These are phyloP conservation scores for Tamandua tetradactyla DNA, from an alignment of 2,797 vertebrate species.

Conservation along the genomic window DNA sequence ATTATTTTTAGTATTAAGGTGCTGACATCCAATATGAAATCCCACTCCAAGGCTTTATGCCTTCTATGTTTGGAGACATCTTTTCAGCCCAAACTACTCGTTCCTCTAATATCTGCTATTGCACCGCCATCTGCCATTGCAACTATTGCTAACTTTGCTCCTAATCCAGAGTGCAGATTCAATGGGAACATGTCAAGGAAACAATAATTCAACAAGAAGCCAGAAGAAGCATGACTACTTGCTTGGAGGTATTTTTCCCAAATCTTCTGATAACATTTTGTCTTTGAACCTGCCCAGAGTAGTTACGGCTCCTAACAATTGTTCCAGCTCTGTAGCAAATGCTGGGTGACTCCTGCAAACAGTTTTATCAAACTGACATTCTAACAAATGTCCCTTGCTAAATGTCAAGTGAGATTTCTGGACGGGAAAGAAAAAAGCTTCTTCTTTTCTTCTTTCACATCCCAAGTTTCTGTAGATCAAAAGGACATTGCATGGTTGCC, in stretches of 20 bases:
- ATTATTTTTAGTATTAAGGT: neutral
- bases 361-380: slow-evolving; percentile 85
- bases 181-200: neutral
- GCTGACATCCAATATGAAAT: neutral
- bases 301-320: slow-evolving; percentile 82
- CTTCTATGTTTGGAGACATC: neutral
- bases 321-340: slow-evolving; percentile 79
- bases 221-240: slow-evolving; percentile 50
- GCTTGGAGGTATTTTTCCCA: slow-evolving; percentile 67
- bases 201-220: slow-evolving; percentile 16
- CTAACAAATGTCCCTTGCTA: slow-evolving; percentile 83
- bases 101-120: neutral
- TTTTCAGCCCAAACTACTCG: neutral
- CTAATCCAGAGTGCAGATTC: slow-evolving; percentile 11
- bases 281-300: slow-evolving; percentile 80
- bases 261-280: slow-evolving; percentile 77
- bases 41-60: neutral
- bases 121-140: neutral
- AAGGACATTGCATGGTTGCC: slow-evolving; percentile 67
- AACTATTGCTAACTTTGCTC: neutral
- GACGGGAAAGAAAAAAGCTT: slow-evolving; percentile 75
- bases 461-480: slow-evolving; percentile 76
- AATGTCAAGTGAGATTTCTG: slow-evolving; percentile 85
- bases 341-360: slow-evolving; percentile 75
- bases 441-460: slow-evolving; percentile 74